Base-by-base conservation (phyloP, 1,140 invertebrate genomes). In the Drosophila pruinosa region DNA sequence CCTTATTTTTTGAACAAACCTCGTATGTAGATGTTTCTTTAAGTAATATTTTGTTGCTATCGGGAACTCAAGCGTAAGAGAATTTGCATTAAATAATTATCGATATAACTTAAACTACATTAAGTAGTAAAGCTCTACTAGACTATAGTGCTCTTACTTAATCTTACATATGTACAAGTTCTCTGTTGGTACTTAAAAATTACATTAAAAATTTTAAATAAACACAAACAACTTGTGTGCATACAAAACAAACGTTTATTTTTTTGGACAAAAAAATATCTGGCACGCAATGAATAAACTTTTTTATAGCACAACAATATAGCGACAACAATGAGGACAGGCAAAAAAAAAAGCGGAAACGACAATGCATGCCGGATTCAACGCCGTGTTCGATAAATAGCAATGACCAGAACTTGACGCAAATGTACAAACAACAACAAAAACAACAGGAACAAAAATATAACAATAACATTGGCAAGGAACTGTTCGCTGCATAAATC, bases 281-380 rank as follows among this genome's bases (percentile, higher is more conserved):
- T 47, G 58, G 39, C 47, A 54, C 12, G 26, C 50, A 65, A 76
- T 83, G 68, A 68, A 86, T 83, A 73, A 69, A 70, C 52, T 82
- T 78, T 77, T 82, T 81, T 67, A 73, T 78, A 54, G 50, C 57
- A 4, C 38, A 50, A 62, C 62, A 72, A 54, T 19, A 4, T 28
- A 17, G 17, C 24, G 28, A 34, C n/a, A 38, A 61, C 31, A 63
- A 50, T 15, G 36, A 52, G 12, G 0, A 61, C 14, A 50, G 19
- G 34, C n/a, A 31, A 50, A 72, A 59, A 53, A 69, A 65, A 38
- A 47, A 54, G 53, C 67, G 67, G 59, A 70, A 70, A 41, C 59
- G 67, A 59, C 64, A 70, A 83, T 82, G 75, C 72, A 83, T 83
- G 79, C 80, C 71, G 72, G 80, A 78, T 62, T 79, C 80, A 83